phyloP scores from a whole-genome alignment of 2,888 invertebrate genomes.

The Scaptomyza parva region DNA sequence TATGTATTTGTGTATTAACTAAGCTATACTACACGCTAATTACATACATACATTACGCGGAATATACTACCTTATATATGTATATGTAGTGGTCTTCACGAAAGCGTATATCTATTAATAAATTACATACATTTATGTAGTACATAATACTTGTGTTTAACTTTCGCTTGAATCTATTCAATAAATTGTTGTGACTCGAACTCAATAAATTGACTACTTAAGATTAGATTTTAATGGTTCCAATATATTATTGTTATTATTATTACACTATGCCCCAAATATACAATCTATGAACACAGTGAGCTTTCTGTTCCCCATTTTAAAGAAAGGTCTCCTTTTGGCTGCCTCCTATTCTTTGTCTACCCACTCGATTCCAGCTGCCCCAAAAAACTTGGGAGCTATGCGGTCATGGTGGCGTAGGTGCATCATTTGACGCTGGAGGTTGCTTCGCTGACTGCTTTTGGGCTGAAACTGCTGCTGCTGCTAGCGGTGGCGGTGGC shows the following conservation, averaged over 20 bases:
- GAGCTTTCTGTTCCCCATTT: slow-evolving; percentile 63
- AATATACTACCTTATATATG: slow-evolving; percentile 24
- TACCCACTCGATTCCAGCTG: slow-evolving; percentile 36
- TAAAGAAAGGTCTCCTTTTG: slow-evolving; percentile 77
- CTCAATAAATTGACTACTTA: slow-evolving; percentile 79
- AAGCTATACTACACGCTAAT: slow-evolving; percentile 41
- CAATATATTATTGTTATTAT: background rate
- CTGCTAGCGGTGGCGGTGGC: slow-evolving; percentile 46
- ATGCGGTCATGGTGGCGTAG: slow-evolving; percentile 81
- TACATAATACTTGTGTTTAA: slow-evolving; percentile 49
- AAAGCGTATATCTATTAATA: slow-evolving; percentile 50
- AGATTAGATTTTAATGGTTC: slow-evolving; percentile 43
- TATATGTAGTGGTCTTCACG: slow-evolving; percentile 41
- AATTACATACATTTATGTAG: slow-evolving; percentile 47
- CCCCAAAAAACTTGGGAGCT: slow-evolving; percentile 24
- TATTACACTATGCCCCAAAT: slow-evolving; percentile 35
- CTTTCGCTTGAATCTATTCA: slow-evolving; percentile 16
- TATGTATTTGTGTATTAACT: slow-evolving; percentile 30
- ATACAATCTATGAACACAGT: slow-evolving; percentile 77
- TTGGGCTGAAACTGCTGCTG: slow-evolving; percentile 23
- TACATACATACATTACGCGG: slow-evolving; percentile 13
- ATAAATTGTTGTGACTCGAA: slow-evolving; percentile 24
- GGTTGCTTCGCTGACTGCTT: slow-evolving; percentile 62
- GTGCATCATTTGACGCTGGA: slow-evolving; percentile 78
- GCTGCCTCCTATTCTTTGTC: slow-evolving; percentile 5